phyloP scores from a whole-genome alignment of 2,113 vertebrate genomes.

The Crotophaga sulcirostris region DNA sequence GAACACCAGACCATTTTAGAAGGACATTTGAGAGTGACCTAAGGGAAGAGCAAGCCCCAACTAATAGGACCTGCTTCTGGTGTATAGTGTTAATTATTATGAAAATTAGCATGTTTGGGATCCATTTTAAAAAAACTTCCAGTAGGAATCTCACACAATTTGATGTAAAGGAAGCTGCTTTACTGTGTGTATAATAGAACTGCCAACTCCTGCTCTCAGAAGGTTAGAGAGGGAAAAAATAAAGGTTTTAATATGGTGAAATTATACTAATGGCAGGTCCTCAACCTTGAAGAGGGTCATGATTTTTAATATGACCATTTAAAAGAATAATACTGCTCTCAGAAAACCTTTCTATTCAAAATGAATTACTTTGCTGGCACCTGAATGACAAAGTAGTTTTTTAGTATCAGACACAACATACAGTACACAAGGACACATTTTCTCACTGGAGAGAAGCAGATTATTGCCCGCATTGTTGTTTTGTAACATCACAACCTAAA shows the following conservation, averaged over 20 bases:
- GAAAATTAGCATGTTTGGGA: background rate
- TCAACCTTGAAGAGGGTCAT: background rate
- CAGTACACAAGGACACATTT: conserved; percentile 11
- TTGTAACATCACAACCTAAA: conserved; percentile 74
- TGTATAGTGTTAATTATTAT: background rate
- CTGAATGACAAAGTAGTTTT: background rate
- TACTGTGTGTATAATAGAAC: background rate
- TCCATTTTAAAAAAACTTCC: background rate
- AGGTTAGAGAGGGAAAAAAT: background rate
- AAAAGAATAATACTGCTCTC: conserved; percentile 21
- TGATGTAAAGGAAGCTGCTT: background rate
- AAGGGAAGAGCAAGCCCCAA: background rate
- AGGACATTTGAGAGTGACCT: background rate
- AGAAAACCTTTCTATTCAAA: background rate
- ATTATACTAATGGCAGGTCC: conserved; percentile 7
- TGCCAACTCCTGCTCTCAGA: background rate
- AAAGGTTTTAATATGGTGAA: background rate
- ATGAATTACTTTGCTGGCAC: conserved; percentile 20
- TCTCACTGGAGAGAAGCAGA: conserved; percentile 39
- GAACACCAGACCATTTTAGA: background rate
- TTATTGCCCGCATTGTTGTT: conserved; percentile 62
- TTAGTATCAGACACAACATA: conserved; percentile 6
- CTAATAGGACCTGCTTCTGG: background rate
- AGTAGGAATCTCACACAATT: background rate
- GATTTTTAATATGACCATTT: conserved; percentile 25